phyloP scores from a whole-genome alignment of 2,797 vertebrate species.

The Clarias laeviceps region DNA sequence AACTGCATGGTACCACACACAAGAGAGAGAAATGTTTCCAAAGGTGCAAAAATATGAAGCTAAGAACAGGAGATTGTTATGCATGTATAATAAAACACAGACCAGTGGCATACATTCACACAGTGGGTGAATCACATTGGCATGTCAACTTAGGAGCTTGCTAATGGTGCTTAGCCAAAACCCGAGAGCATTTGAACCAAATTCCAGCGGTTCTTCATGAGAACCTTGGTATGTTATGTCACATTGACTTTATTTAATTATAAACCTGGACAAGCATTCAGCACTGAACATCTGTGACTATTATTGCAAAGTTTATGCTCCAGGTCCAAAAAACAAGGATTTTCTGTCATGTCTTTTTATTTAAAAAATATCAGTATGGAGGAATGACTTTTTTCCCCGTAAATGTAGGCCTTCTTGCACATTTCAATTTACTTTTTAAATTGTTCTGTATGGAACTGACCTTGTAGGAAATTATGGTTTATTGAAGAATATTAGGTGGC shows the following conservation, averaged over 20 bases:
- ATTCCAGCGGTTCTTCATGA: neutral
- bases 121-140: neutral
- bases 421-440: neutral
- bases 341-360: neutral
- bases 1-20: neutral
- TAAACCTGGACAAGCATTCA: neutral
- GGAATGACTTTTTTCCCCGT: neutral
- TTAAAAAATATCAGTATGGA: neutral
- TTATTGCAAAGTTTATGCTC: neutral
- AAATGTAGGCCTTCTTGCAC: neutral
- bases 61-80: neutral
- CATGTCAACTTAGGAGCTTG: neutral
- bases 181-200: neutral
- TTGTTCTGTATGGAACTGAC: neutral
- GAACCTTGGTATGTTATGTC: neutral
- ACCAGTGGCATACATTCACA: neutral
- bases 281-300: neutral
- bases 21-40: slow-evolving; percentile 37
- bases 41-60: neutral
- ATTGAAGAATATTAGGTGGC: neutral
- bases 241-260: neutral
- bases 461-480: neutral
- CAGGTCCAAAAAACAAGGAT: neutral
- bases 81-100: neutral
- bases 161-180: neutral